Evolutionary conservation across 1,140 invertebrate genomes (phyloP).

Genomic region (Macrostomum lignano): DNA sequence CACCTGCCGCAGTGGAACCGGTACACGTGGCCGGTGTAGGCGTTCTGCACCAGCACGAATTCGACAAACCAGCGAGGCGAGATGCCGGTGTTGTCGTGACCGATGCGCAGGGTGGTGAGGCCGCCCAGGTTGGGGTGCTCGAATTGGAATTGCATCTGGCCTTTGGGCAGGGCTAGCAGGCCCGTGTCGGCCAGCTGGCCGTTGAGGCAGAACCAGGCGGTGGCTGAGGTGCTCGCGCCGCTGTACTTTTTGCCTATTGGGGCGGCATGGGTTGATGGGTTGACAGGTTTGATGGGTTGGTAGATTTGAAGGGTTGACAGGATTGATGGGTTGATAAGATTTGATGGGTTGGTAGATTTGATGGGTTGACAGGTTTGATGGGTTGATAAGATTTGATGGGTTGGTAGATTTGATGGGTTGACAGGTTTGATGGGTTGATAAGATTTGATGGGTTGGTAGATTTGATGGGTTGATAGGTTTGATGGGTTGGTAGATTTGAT

Average conservation of each 20-base stretch:
- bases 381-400: no score
- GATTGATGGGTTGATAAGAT: no score
- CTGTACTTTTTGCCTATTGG: slow-evolving; percentile 5
- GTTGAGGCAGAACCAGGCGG: slow-evolving; percentile 4
- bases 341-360: no score
- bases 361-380: no score
- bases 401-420: no score
- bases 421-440: no score
- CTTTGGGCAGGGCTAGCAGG: neutral
- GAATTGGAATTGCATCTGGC: slow-evolving; percentile 4
- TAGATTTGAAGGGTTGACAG: no score
- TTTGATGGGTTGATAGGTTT: no score
- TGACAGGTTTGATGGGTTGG: no score
- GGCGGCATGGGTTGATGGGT: neutral
- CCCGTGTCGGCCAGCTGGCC: neutral
- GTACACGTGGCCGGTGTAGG: slow-evolving; percentile 68
- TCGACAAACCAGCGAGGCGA: slow-evolving; percentile 84
- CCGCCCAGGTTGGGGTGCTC: slow-evolving; percentile 72
- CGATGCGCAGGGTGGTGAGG: slow-evolving; percentile 68
- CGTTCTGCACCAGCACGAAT: slow-evolving; percentile 65
- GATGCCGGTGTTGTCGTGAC: slow-evolving; percentile 65
- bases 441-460: no score
- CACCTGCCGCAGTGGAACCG: slow-evolving; percentile 88
- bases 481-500: no score
- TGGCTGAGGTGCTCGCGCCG: slow-evolving; percentile 5